These are phyloP conservation scores for Pipa parva DNA, from an alignment of 2,113 vertebrate genomes.

Conservation along the genomic window DNA sequence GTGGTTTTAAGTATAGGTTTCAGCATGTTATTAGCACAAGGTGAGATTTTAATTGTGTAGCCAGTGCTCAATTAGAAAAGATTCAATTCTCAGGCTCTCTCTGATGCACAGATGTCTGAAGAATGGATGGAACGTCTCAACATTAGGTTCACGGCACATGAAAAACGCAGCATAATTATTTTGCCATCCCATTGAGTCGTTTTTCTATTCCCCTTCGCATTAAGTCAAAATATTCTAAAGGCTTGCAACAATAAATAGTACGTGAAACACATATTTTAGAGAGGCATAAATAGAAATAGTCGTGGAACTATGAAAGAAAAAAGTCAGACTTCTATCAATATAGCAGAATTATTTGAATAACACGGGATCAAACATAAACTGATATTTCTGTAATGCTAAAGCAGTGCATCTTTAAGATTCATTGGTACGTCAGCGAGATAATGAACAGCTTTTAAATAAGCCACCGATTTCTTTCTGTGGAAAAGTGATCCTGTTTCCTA, in stretches of 20 bases:
- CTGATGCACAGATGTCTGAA: conserved; percentile 43
- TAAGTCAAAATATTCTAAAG: conserved; percentile 43
- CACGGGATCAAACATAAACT: conserved; percentile 4
- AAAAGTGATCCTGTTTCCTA: background rate
- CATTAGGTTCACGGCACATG: conserved; percentile 38
- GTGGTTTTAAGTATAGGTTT: conserved; percentile 44
- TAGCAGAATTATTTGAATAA: conserved; percentile 6
- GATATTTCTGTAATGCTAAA: background rate
- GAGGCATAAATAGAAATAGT: conserved; percentile 23
- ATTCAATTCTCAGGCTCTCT: conserved; percentile 43
- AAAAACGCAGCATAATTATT: conserved; percentile 36
- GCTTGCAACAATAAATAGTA: conserved; percentile 41
- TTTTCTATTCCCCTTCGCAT: conserved; percentile 29
- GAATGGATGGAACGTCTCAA: conserved; percentile 37
- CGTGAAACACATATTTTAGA: conserved; percentile 40
- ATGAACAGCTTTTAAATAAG: background rate
- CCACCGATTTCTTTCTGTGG: background rate
- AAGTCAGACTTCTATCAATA: conserved; percentile 8
- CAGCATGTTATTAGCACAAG: conserved; percentile 40
- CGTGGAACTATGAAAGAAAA: background rate
- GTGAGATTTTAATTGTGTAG: conserved; percentile 44
- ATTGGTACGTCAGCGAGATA: background rate
- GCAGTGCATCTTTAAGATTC: background rate
- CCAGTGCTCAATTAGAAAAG: conserved; percentile 43
- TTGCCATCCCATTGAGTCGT: conserved; percentile 41